These are phyloP conservation scores for Kryptopterus vitreolus DNA, from an alignment of 2,797 vertebrate species.

Conservation along the genomic window DNA sequence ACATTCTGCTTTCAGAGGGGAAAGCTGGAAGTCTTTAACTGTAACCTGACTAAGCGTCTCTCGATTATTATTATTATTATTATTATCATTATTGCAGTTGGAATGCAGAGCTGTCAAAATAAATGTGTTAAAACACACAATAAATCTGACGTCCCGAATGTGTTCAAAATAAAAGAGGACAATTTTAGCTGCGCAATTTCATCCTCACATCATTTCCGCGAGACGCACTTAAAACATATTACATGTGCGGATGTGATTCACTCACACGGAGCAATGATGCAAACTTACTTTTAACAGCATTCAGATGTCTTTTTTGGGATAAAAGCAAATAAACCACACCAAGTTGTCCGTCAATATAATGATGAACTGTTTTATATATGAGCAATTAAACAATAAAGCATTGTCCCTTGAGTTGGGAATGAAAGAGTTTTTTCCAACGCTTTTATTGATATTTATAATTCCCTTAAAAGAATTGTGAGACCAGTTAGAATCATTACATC, in stretches of 20 bases:
- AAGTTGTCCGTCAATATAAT: background rate
- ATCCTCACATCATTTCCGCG: background rate
- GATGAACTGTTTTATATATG: background rate
- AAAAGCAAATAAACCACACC: background rate
- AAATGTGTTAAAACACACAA: background rate
- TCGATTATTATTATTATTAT: conserved; percentile 7
- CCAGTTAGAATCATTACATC: too few relatives aligned
- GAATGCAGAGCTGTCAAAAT: conserved; percentile 24
- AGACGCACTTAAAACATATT: background rate
- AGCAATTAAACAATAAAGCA: background rate
- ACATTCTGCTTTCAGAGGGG: conserved; percentile 2
- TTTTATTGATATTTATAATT: too few relatives aligned
- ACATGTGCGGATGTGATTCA: background rate
- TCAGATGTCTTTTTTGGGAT: conserved; percentile 6
- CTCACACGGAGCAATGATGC: background rate
- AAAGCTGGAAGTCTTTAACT: conserved; percentile 47
- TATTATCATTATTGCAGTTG: background rate
- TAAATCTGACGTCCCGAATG: background rate
- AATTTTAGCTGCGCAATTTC: background rate
- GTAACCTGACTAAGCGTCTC: background rate
- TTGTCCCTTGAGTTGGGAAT: too few relatives aligned
- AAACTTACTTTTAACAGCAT: background rate
- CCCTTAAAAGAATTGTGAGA: too few relatives aligned
- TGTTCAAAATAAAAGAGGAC: conserved; percentile 4
- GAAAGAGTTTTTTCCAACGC: too few relatives aligned